Percentiles rank a stretch among this genome's conserved stretches.
Conservation (phyloP, 2,888 invertebrate genomes). For the Oeneis ivallda region DNA sequence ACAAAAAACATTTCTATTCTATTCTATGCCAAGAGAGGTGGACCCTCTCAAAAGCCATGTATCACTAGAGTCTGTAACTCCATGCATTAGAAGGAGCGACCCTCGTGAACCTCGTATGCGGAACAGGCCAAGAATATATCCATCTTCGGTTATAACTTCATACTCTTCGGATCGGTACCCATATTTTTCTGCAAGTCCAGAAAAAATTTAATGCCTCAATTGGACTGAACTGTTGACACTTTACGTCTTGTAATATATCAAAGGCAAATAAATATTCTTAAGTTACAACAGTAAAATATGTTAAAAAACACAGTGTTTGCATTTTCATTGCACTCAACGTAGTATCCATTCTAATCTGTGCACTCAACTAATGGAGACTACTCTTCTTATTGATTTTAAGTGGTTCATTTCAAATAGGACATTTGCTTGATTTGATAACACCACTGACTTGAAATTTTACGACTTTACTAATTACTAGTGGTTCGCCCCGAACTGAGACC, state of each 20-base stretch:
- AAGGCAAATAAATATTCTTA: not conserved
- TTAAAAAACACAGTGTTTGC: not conserved
- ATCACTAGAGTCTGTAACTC: constrained; percentile 46
- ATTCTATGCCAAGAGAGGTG: constrained; percentile 44
- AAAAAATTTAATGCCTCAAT: constrained; percentile 33
- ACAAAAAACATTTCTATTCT: too few relatives aligned
- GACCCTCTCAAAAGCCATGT: constrained; percentile 48
- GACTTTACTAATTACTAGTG: not conserved
- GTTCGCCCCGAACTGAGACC: too few relatives aligned
- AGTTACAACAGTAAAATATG: not conserved
- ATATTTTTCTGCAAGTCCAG: constrained; percentile 39
- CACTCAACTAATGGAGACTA: not conserved
- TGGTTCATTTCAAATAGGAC: not conserved
- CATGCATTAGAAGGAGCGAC: constrained; percentile 47
- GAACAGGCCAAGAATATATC: constrained; percentile 48
- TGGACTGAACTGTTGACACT: not conserved
- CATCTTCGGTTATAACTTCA: constrained; percentile 49
- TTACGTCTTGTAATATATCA: not conserved
- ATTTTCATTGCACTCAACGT: not conserved
- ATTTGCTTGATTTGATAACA: not conserved
- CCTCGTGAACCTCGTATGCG: constrained; percentile 42
- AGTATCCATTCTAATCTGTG: too few relatives aligned
- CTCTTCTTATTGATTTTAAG: not conserved
- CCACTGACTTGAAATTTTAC: not conserved
- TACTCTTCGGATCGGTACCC: constrained; percentile 41